A percentile compares a stretch with the other conserved stretches of the same genome.
Evolutionary conservation across 1,140 invertebrate genomes (phyloP).

Genomic region (Heliconius himera): DNA sequence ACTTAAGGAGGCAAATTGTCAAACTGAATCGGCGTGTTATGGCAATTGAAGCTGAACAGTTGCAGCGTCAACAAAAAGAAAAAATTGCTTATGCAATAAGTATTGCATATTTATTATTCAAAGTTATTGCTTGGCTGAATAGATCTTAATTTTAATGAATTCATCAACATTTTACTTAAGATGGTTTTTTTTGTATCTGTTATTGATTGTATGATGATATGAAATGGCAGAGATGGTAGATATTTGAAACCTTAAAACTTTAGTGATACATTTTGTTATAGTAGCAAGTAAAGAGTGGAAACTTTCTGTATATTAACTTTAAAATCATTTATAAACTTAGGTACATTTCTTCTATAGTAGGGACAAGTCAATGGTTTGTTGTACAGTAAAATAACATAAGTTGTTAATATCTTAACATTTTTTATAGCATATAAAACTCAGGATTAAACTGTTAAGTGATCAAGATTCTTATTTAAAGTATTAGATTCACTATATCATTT

Average conservation of each 20-base stretch:
- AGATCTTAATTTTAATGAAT: slow-evolving; percentile 79
- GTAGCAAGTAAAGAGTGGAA: slow-evolving; percentile 44
- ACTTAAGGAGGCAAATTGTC: slow-evolving; percentile 90
- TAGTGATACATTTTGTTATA: slow-evolving; percentile 26
- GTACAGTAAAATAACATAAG: slow-evolving; percentile 56
- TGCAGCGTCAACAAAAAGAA: slow-evolving; percentile 90
- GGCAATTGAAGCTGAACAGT: slow-evolving; percentile 90
- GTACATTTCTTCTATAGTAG: slow-evolving; percentile 54
- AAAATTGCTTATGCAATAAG: slow-evolving; percentile 91
- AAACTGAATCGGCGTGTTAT: slow-evolving; percentile 93
- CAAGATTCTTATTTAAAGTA: slow-evolving; percentile 48
- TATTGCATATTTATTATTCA: slow-evolving; percentile 91
- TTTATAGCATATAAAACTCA: slow-evolving; percentile 43
- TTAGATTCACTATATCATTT: slow-evolving; percentile 54
- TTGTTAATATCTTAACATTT: slow-evolving; percentile 46
- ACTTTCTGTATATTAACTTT: slow-evolving; percentile 42
- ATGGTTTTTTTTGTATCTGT: slow-evolving; percentile 62
- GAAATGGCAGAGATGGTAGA: slow-evolving; percentile 43
- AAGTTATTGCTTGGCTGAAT: slow-evolving; percentile 92
- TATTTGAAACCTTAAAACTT: slow-evolving; percentile 23
- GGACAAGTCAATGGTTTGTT: slow-evolving; percentile 40
- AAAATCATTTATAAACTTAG: slow-evolving; percentile 49
- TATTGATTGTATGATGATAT: slow-evolving; percentile 54
- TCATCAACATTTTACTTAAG: slow-evolving; percentile 50
- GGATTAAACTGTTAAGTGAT: slow-evolving; percentile 58